Percentiles rank a stretch among this genome's conserved stretches.
Evolutionary conservation across 1,140 invertebrate genomes (phyloP).

Genomic region (Cardiocondyla obscurior): DNA sequence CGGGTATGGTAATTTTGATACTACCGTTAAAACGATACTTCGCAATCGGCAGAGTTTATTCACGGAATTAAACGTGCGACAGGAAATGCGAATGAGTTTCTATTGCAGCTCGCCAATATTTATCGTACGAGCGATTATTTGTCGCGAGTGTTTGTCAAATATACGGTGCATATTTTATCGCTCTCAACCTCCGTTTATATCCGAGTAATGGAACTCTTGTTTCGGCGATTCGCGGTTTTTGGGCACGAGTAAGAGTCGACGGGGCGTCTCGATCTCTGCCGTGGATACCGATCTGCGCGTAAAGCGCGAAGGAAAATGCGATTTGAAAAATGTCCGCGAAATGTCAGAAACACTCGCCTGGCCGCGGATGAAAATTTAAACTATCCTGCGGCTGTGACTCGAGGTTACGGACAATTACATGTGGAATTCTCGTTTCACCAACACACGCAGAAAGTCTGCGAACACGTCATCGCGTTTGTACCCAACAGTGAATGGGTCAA

Average conservation of each 20-base stretch:
- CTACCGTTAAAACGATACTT: neutral
- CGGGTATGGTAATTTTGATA: constrained; percentile 4
- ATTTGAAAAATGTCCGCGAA: constrained; percentile 38
- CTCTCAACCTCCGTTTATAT: neutral
- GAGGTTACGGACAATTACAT: constrained; percentile 48
- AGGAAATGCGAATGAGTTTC: neutral
- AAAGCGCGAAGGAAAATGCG: neutral
- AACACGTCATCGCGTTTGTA: constrained; percentile 37
- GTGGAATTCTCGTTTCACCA: constrained; percentile 41
- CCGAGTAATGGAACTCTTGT: neutral
- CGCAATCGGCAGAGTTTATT: constrained; percentile 20
- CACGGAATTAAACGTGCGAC: neutral
- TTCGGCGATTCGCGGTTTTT: constrained; percentile 2
- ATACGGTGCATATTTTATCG: constrained; percentile 24
- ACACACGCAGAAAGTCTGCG: constrained; percentile 21
- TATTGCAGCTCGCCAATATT: constrained; percentile 12
- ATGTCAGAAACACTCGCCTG: constrained; percentile 37
- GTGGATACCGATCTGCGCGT: neutral
- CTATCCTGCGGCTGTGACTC: constrained; percentile 34
- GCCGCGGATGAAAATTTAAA: constrained; percentile 39
- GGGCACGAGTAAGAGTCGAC: neutral
- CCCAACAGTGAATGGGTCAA: constrained; percentile 45
- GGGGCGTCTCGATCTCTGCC: neutral
- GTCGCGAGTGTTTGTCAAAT: constrained; percentile 21
- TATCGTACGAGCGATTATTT: constrained; percentile 15